Percentiles rank a stretch among this genome's conserved stretches.
These are phyloP conservation scores for Lucinisca nassula DNA, from an alignment of 2,888 invertebrate genomes.

Conservation along the genomic window DNA sequence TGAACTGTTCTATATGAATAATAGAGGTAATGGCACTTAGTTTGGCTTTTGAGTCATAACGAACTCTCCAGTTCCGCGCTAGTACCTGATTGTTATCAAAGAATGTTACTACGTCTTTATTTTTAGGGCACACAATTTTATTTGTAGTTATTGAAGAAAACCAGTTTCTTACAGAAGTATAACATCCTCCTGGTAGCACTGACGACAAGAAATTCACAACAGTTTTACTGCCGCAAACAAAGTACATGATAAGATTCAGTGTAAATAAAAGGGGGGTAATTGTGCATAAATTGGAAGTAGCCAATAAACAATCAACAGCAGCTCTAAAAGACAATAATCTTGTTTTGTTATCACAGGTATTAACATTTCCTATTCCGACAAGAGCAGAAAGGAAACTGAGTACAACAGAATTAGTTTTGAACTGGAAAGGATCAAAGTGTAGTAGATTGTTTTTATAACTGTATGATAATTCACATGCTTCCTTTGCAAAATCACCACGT, in stretches of 20 bases:
- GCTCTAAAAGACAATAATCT: background rate
- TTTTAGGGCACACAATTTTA: background rate
- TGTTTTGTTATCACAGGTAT: background rate
- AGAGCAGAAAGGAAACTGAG: background rate
- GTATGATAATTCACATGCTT: background rate
- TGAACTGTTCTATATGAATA: background rate
- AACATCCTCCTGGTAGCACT: background rate
- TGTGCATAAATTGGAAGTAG: background rate
- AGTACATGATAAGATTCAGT: background rate
- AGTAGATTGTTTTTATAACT: background rate
- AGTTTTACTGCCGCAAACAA: background rate
- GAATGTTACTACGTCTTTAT: background rate
- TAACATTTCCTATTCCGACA: background rate
- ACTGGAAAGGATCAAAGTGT: background rate
- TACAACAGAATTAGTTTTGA: background rate
- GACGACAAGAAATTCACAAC: background rate
- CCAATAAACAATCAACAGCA: background rate
- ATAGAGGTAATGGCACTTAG: slow-evolving; percentile 3
- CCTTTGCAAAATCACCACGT: background rate
- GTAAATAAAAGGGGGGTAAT: background rate
- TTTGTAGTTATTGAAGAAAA: background rate
- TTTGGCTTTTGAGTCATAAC: background rate
- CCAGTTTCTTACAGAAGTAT: background rate
- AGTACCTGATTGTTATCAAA: slow-evolving; percentile 19
- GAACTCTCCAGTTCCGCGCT: slow-evolving; percentile 21